Conservation (phyloP, 2,888 invertebrate genomes). For the Limnephilus marmoratus region DNA sequence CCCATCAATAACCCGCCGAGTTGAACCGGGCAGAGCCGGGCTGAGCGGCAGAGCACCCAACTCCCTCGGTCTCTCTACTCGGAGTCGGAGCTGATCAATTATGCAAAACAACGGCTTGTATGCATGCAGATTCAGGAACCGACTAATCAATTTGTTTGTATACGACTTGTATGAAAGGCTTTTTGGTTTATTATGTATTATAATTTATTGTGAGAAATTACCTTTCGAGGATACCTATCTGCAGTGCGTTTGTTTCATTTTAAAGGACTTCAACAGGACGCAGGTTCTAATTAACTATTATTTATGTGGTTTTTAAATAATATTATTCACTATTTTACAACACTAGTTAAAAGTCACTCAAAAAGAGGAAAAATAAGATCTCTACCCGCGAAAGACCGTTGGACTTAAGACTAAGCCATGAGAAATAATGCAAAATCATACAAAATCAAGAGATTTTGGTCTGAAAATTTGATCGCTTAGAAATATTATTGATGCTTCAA, state of each 20-base stretch:
- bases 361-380: too few species aligned
- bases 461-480: too few species aligned
- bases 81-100: slow-evolving; percentile 37
- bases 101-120: slow-evolving; percentile 47
- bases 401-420: too few species aligned
- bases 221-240: background rate
- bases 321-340: too few species aligned
- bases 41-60: background rate
- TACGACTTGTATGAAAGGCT: background rate
- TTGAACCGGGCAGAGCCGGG: background rate
- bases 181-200: slow-evolving; percentile 2
- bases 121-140: slow-evolving; percentile 21
- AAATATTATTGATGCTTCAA: too few species aligned
- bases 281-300: too few species aligned
- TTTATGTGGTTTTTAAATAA: too few species aligned
- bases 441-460: too few species aligned
- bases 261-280: background rate
- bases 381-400: too few species aligned
- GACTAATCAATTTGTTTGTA: slow-evolving; percentile 28
- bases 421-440: too few species aligned
- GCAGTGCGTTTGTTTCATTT: background rate
- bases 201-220: background rate
- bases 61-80: background rate
- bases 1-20: background rate
- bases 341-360: too few species aligned